These are phyloP conservation scores for Mesodorylaimus sp. DNA, from an alignment of 2,888 invertebrate genomes.

Conservation along the genomic window DNA sequence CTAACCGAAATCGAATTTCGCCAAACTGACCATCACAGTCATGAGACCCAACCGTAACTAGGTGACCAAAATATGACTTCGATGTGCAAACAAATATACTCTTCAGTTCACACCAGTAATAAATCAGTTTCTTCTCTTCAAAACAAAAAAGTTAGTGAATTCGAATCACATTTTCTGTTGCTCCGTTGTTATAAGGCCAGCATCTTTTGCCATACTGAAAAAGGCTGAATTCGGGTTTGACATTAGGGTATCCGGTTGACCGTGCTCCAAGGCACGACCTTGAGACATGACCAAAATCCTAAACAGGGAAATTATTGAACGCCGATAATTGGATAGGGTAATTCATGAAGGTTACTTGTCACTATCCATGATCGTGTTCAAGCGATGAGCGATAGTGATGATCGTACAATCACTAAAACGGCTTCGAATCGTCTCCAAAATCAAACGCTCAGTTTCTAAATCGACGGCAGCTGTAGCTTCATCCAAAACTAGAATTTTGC, in stretches of 20 bases:
- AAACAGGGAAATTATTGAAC: not conserved
- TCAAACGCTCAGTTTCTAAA: constrained; percentile 38
- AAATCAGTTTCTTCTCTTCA: too few species aligned
- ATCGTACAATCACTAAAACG: constrained; percentile 72
- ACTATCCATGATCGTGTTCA: constrained; percentile 79
- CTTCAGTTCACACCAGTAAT: too few species aligned
- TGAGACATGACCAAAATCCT: not conserved
- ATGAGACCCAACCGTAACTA: too few species aligned
- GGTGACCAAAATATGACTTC: too few species aligned
- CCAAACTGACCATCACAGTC: too few species aligned
- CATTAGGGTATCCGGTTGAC: not conserved
- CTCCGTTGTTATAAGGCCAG: constrained; percentile 14
- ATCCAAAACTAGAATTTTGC: constrained; percentile 45
- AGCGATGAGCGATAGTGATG: constrained; percentile 76
- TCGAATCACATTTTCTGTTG: too few species aligned
- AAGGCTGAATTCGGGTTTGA: not conserved
- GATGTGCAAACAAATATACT: too few species aligned
- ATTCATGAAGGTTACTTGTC: constrained; percentile 35
- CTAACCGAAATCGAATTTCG: too few species aligned
- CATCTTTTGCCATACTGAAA: not conserved
- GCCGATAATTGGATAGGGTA: not conserved
- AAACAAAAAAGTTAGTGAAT: too few species aligned
- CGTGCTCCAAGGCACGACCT: not conserved
- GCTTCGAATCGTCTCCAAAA: constrained; percentile 57
- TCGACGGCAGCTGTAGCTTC: constrained; percentile 42